A percentile compares a stretch with the other conserved stretches of the same genome.
phyloP scores from a whole-genome alignment of 2,797 vertebrate genomes.

The Lycodopsis pacificus region DNA sequence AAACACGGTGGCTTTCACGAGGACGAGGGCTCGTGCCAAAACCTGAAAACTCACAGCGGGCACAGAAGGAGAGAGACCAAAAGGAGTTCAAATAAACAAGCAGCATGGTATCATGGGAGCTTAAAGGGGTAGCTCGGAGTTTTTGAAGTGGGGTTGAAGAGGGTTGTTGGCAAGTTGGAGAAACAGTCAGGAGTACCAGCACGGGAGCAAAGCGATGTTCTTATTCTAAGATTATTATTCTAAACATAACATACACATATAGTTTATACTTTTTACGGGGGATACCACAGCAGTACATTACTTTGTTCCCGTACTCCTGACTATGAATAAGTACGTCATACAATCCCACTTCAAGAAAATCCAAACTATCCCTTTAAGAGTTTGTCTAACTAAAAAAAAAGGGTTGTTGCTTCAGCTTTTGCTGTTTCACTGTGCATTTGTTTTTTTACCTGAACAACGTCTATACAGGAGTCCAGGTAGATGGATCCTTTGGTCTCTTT shows the following conservation, averaged over 20 bases:
- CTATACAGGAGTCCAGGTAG: slow-evolving; percentile 96
- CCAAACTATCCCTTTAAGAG: neutral
- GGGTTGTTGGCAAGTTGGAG: neutral
- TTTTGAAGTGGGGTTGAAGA: neutral
- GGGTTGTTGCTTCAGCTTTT: neutral
- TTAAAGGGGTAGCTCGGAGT: neutral
- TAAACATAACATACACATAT: neutral
- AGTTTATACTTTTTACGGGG: neutral
- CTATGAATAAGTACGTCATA: neutral
- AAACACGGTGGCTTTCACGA: slow-evolving; percentile 42
- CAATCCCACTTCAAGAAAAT: neutral
- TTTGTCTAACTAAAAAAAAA: neutral
- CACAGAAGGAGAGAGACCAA: neutral
- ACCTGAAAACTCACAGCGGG: slow-evolving; percentile 4
- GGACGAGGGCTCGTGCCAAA: slow-evolving; percentile 24
- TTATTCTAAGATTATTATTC: neutral
- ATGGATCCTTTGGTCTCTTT: slow-evolving; percentile 98
- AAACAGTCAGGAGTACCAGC: neutral
- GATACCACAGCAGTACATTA: neutral
- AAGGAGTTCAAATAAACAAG: neutral
- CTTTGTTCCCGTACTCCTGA: neutral
- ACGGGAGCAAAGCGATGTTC: neutral
- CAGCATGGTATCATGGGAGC: neutral
- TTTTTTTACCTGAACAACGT: slow-evolving; percentile 90
- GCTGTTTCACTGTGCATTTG: neutral